Evolutionary conservation across 53 echinoderm and acorn worm species (phyloP).

Genomic region (Temnopleurus reevesii): DNA sequence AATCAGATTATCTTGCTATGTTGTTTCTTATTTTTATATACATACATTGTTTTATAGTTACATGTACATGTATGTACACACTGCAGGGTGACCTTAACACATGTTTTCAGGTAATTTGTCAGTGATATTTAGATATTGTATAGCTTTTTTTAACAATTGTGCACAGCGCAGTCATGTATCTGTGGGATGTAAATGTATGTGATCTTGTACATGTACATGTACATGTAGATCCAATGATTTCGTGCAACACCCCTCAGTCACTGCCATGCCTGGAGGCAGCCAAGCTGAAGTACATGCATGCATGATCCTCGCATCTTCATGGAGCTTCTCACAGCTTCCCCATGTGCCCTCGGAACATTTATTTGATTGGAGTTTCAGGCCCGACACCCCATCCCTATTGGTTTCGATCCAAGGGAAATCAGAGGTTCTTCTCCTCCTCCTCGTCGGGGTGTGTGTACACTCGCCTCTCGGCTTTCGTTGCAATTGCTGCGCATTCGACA

Average conservation of each 20-base stretch:
- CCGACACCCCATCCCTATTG: constrained; percentile 28
- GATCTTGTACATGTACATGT: neutral
- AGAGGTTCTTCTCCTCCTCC: neutral
- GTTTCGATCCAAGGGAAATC: constrained; percentile 15
- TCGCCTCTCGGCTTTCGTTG: constrained; percentile 24
- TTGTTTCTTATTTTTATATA: too few relatives aligned
- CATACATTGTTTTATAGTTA: too few relatives aligned
- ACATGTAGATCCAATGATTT: neutral
- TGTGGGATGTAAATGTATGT: too few relatives aligned
- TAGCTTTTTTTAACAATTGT: neutral
- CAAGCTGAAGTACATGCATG: constrained; percentile 22
- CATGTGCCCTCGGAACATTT: neutral
- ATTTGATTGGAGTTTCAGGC: constrained; percentile 24
- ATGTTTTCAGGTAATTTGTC: too few relatives aligned
- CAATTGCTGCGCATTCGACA: neutral
- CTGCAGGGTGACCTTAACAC: too few relatives aligned
- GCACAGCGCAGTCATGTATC: neutral
- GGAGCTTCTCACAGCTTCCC: too few relatives aligned
- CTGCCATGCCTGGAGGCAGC: constrained; percentile 5
- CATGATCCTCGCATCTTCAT: neutral
- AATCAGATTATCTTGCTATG: too few relatives aligned
- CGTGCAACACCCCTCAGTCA: too few relatives aligned
- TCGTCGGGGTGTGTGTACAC: constrained; percentile 7
- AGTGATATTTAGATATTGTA: neutral
- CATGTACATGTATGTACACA: too few relatives aligned